Percentiles rank a stretch among this genome's conserved stretches.
Conservation (phyloP, 2,797 vertebrate species). For the Corythornis leucogaster region DNA sequence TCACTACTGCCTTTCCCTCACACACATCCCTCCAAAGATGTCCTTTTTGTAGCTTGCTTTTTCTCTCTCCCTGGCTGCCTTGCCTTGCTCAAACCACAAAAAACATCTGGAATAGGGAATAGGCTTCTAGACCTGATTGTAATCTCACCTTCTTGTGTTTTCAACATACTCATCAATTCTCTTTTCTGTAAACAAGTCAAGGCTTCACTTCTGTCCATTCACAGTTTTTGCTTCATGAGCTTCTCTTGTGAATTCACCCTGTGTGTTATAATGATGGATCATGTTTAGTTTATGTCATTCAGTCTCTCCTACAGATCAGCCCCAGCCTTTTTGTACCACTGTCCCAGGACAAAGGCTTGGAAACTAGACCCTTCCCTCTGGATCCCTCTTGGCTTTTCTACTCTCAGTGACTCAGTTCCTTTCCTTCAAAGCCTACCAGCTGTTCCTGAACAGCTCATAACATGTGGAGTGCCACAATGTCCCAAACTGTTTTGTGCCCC, state of each 20-base stretch:
- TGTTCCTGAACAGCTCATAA: neutral
- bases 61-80: neutral
- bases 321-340: neutral
- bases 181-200: conserved; percentile 13
- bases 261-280: neutral
- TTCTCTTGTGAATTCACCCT: neutral
- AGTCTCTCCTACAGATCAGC: neutral
- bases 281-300: neutral
- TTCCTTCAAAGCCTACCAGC: neutral
- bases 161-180: neutral
- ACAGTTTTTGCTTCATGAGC: neutral
- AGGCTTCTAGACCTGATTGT: neutral
- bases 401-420: neutral
- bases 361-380: neutral
- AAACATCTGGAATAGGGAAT: neutral
- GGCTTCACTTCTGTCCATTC: neutral
- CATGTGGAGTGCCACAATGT: neutral
- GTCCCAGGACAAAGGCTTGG: neutral
- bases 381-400: neutral
- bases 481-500: neutral
- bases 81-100: neutral
- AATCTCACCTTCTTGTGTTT: neutral
- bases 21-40: neutral
- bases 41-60: neutral
- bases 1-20: neutral